Evolutionary conservation across 2,797 vertebrate species (phyloP).

Genomic region (Microctenopoma steveboyesi): DNA sequence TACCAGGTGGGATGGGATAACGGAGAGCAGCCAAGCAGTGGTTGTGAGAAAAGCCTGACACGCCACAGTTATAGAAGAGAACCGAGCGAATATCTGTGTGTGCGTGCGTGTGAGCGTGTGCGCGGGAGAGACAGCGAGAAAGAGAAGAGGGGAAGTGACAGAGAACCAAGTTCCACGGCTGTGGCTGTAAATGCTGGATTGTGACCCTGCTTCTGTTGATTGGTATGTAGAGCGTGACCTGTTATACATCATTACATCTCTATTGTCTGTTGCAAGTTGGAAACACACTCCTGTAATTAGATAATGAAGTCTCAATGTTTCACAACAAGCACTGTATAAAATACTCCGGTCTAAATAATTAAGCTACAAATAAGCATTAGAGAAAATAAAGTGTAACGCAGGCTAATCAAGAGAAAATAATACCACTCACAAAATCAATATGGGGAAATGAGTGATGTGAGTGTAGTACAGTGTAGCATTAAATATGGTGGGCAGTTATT

Average conservation of each 20-base stretch:
- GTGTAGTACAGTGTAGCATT: slow-evolving; percentile 42
- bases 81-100: slow-evolving; percentile 20
- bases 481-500: slow-evolving; percentile 72
- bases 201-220: slow-evolving; percentile 57
- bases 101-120: not conserved
- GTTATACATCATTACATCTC: slow-evolving; percentile 71
- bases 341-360: slow-evolving; percentile 63
- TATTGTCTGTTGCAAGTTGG: slow-evolving; percentile 62
- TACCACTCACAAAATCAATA: slow-evolving; percentile 56
- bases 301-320: slow-evolving; percentile 69
- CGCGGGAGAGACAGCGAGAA: not conserved
- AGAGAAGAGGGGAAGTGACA: slow-evolving; percentile 2
- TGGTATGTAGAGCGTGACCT: slow-evolving; percentile 63
- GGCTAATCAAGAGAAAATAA: slow-evolving; percentile 65
- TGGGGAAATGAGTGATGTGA: slow-evolving; percentile 37
- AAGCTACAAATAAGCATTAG: slow-evolving; percentile 63
- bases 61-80: slow-evolving; percentile 32
- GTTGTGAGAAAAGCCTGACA: slow-evolving; percentile 57
- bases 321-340: slow-evolving; percentile 46
- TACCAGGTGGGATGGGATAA: slow-evolving; percentile 68
- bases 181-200: slow-evolving; percentile 41
- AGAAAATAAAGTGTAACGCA: slow-evolving; percentile 62
- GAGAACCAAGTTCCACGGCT: slow-evolving; percentile 27
- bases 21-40: slow-evolving; percentile 45
- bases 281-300: slow-evolving; percentile 73